Evolutionary conservation across 1,140 invertebrate genomes (phyloP).

Genomic region (Triops longicaudatus): DNA sequence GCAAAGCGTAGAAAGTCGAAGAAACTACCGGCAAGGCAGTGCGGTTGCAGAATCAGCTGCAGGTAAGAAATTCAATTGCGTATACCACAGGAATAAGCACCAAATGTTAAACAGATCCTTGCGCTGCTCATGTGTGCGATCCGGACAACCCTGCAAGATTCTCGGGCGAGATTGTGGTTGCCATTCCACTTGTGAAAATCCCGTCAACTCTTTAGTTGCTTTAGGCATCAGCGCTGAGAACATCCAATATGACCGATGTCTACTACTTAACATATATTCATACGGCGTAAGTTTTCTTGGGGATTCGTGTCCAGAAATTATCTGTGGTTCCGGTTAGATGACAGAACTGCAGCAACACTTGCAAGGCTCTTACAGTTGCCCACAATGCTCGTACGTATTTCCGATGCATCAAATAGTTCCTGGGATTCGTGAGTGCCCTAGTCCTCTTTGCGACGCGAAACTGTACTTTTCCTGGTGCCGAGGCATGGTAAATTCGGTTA

Average conservation of each 20-base stretch:
- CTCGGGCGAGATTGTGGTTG: background rate
- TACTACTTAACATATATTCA: background rate
- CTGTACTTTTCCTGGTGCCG: background rate
- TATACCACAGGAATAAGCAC: too few relatives aligned
- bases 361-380: background rate
- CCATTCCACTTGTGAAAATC: background rate
- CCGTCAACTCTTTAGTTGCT: background rate
- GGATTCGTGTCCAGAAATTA: background rate
- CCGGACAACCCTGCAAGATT: background rate
- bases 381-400: background rate
- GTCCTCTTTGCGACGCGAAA: background rate
- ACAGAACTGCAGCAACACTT: background rate
- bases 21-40: background rate
- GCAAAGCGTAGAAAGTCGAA: background rate
- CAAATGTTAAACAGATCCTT: background rate
- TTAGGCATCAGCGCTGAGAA: background rate
- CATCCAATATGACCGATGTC: background rate
- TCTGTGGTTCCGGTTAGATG: background rate
- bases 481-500: background rate
- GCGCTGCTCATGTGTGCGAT: background rate
- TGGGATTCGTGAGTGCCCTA: background rate
- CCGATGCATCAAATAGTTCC: background rate
- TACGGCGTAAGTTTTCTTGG: background rate
- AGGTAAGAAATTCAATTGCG: background rate
- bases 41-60: background rate